Evolutionary conservation across 1,140 invertebrate genomes (phyloP), one percentile per base, ranked within the genome.

Genomic region (Dendroctonus valens): DNA sequence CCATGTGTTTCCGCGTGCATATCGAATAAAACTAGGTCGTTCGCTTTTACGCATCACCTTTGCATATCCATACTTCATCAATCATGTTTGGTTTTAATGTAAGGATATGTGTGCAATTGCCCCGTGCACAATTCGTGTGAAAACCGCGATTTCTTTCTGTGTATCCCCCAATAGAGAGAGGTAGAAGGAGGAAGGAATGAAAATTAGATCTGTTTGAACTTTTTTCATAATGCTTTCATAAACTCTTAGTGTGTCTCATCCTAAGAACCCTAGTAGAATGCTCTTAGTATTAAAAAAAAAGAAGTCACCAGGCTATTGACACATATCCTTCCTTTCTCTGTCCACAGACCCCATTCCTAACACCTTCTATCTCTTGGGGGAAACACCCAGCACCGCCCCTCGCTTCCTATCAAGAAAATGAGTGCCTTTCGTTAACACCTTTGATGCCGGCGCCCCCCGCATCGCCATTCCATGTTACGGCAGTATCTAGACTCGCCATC

Each of bases 271-370:
- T 26, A 26, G 3, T 26, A 26, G 26, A 26, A 26, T 26, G 26
- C 26, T 26, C 26, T 26, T 26, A 26, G 26, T 26, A 26, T 26
- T n/a, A 26, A 26, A 26, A 26, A 26, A 26, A 26, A 3, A 26
- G 9, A n/a, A 66, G 66, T 61, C 59, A 51, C 54, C 57, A 62
- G 70, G 68, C 67, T 64, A 75, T 74, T 71, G 79, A 81, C 79
- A 83, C 79, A 82, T 81, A 81, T 85, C 83, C 83, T 85, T 85
- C 85, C 83, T 85, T 67, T 85, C 82, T 75, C 72, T 87, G 84
- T 87, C 86, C 83, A 84, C 85, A 87, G 85, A 86, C 78, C 59
- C 51, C 59, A 46, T 62, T 68, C 66, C 66, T 63, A n/a, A 7
- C 66, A 58, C 66, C 66, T 63, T 68, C 66, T 75, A 79, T 75